These are phyloP conservation scores for Macaria notata DNA, from an alignment of 2,888 invertebrate genomes.

Conservation along the genomic window DNA sequence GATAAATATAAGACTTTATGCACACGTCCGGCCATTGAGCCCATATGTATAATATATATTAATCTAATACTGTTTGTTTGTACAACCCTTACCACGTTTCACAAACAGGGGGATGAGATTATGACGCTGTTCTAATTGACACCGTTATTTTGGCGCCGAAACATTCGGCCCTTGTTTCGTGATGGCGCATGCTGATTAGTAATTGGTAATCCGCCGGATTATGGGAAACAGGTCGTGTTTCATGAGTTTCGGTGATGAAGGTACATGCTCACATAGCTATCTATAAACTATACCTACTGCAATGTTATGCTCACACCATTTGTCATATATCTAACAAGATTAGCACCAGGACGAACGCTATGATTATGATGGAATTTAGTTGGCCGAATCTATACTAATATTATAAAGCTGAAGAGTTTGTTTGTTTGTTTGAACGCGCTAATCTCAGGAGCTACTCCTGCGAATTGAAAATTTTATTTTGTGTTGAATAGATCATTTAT, in stretches of 20 bases:
- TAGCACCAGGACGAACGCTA: no score
- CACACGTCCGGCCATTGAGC: slow-evolving; percentile 28
- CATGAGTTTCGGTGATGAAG: neutral
- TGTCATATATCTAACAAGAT: no score
- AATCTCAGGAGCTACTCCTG: no score
- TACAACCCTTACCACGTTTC: slow-evolving; percentile 44
- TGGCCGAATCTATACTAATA: no score
- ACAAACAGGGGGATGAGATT: slow-evolving; percentile 65
- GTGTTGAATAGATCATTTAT: no score
- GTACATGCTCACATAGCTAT: neutral
- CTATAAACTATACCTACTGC: no score
- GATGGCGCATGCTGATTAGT: slow-evolving; percentile 69
- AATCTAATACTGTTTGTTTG: slow-evolving; percentile 58
- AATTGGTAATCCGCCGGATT: slow-evolving; percentile 41
- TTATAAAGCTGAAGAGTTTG: no score
- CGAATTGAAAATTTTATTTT: no score
- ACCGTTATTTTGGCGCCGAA: slow-evolving; percentile 62
- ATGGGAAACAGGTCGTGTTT: slow-evolving; percentile 10
- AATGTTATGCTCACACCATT: no score
- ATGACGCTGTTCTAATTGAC: slow-evolving; percentile 75
- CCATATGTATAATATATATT: slow-evolving; percentile 40
- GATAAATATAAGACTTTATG: slow-evolving; percentile 33
- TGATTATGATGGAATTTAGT: no score
- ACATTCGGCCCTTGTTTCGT: slow-evolving; percentile 59
- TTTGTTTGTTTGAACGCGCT: no score